phyloP scores from a whole-genome alignment of 92 coral and sea anemone species.

The Anthopleura xanthogrammica region DNA sequence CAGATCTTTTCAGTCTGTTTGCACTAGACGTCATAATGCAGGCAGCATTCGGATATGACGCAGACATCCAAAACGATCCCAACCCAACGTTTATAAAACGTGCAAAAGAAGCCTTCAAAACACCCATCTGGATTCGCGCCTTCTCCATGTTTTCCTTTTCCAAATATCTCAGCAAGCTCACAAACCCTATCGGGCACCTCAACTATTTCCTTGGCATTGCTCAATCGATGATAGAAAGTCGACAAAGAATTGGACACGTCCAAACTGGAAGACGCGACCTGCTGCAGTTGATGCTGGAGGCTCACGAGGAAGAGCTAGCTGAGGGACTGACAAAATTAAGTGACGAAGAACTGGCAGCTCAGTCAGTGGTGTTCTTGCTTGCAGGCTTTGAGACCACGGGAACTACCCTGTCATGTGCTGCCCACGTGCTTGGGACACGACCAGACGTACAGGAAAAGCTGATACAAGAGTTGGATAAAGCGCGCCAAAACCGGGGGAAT shows the following conservation, averaged over 20 bases:
- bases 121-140: conserved; percentile 43
- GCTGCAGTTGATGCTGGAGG: conserved; percentile 73
- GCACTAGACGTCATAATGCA: conserved; percentile 53
- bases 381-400: conserved; percentile 83
- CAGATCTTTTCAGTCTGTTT: conserved; percentile 38
- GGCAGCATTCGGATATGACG: conserved; percentile 49
- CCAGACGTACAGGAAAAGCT: conserved; percentile 69
- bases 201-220: conserved; percentile 58
- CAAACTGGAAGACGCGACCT: conserved; percentile 54
- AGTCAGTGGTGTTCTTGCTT: conserved; percentile 59
- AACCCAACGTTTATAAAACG: conserved; percentile 28
- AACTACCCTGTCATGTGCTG: conserved; percentile 49
- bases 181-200: conserved; percentile 30
- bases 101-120: conserved; percentile 32
- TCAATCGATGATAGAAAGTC: conserved; percentile 35
- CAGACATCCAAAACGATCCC: conserved; percentile 49
- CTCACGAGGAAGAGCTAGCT: conserved; percentile 26
- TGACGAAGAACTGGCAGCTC: conserved; percentile 73
- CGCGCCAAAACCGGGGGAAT: conserved; percentile 34
- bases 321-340: conserved; percentile 44
- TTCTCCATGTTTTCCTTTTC: conserved; percentile 59
- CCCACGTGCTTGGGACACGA: conserved; percentile 54
- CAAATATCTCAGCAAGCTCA: conserved; percentile 32
- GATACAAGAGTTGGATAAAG: conserved; percentile 51
- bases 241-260: conserved; percentile 36